A percentile compares a stretch with the other conserved stretches of the same genome.
phyloP scores from a whole-genome alignment of 1,140 invertebrate species.

The Alviniconcha marisindica region DNA sequence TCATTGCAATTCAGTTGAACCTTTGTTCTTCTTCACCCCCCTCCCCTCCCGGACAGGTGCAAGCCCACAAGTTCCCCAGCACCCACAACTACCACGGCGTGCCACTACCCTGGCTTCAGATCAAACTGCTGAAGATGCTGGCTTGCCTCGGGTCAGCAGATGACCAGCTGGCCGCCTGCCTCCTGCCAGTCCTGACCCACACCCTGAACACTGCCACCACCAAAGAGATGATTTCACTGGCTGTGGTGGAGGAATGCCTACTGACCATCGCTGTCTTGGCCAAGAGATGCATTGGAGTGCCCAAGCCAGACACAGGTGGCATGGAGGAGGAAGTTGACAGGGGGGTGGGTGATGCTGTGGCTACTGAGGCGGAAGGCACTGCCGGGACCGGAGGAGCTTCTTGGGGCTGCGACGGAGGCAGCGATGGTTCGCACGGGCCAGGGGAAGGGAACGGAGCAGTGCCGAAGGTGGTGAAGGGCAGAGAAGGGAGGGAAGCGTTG shows the following conservation, averaged over 20 bases:
- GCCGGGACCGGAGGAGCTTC: not conserved
- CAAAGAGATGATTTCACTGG: slow-evolving; percentile 59
- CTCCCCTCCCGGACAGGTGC: no score
- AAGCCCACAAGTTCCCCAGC: slow-evolving; percentile 53
- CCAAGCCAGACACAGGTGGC: not conserved
- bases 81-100: slow-evolving; percentile 69
- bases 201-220: slow-evolving; percentile 57
- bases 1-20: no score
- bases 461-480: not conserved
- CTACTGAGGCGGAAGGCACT: not conserved
- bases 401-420: not conserved
- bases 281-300: no score
- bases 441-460: slow-evolving; percentile 14
- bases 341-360: not conserved
- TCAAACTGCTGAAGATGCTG: slow-evolving; percentile 64
- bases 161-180: slow-evolving; percentile 45
- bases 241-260: slow-evolving; percentile 65
- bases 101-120: slow-evolving; percentile 73
- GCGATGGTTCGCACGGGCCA: not conserved
- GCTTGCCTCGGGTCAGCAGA: slow-evolving; percentile 56
- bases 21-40: no score
- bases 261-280: slow-evolving; percentile 48
- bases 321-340: not conserved
- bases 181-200: slow-evolving; percentile 57
- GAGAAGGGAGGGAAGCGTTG: not conserved